Evolutionary conservation across 1,140 invertebrate species (phyloP).

Genomic region (Leucophenga varia): DNA sequence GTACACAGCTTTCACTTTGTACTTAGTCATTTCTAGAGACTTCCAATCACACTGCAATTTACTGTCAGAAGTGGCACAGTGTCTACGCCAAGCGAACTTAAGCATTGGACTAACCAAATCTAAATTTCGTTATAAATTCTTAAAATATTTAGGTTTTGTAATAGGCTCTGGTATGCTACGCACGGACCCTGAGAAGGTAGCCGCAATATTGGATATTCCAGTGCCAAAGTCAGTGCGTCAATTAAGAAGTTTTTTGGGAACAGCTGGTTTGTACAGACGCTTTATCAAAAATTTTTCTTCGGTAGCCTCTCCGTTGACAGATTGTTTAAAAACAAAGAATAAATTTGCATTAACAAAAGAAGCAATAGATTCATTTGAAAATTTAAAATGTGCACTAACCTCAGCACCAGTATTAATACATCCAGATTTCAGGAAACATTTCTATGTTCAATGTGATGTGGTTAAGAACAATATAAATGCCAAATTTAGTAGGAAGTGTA

Average conservation of each 20-base stretch:
- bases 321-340: too few relatives aligned
- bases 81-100: not conserved
- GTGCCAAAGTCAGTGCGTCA: too few relatives aligned
- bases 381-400: too few relatives aligned
- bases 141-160: conserved; percentile 50
- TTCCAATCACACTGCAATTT: not conserved
- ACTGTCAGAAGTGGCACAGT: not conserved
- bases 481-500: too few relatives aligned
- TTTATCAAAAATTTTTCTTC: conserved; percentile 42
- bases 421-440: too few relatives aligned
- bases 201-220: not conserved
- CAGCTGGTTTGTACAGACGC: conserved; percentile 37
- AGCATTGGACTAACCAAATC: not conserved
- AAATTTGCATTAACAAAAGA: too few relatives aligned
- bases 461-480: too few relatives aligned
- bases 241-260: too few relatives aligned
- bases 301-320: conserved; percentile 27
- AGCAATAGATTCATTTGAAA: too few relatives aligned
- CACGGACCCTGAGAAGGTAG: conserved; percentile 38
- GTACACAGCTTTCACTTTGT: conserved; percentile 58
- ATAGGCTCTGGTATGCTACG: conserved; percentile 37
- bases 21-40: too few relatives aligned
- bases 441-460: not conserved
- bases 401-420: too few relatives aligned
- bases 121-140: conserved; percentile 2